phyloP scores from a whole-genome alignment of 2,113 vertebrate genomes.

The Eclectus roratus region DNA sequence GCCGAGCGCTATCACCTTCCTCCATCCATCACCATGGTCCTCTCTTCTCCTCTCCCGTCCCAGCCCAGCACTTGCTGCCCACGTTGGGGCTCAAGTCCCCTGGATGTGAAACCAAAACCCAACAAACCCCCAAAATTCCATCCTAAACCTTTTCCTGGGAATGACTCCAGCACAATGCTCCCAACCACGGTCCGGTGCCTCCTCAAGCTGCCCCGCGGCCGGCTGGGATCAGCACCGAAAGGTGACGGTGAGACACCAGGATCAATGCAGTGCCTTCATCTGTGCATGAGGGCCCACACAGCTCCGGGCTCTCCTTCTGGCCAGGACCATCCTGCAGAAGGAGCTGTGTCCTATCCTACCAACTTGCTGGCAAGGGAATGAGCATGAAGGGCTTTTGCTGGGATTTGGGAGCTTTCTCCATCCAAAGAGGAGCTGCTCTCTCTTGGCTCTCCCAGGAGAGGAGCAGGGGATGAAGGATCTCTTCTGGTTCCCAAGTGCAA shows the following conservation, averaged over 20 bases:
- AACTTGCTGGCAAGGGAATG: rapidly evolving
- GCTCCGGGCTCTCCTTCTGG: not conserved
- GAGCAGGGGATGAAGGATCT: rapidly evolving
- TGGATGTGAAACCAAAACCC: not conserved
- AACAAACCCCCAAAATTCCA: not conserved
- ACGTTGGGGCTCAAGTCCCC: not conserved
- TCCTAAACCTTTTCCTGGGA: not conserved
- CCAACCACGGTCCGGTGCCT: not conserved
- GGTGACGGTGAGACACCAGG: not conserved
- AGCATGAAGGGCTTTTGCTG: not conserved
- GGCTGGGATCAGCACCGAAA: not conserved
- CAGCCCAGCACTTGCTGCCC: not conserved
- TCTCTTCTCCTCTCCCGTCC: not conserved
- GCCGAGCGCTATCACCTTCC: not conserved
- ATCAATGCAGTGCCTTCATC: not conserved
- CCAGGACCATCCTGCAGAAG: rapidly evolving
- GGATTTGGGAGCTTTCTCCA: not conserved
- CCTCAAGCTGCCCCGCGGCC: not conserved
- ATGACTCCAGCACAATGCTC: not conserved
- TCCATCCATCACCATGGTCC: not conserved
- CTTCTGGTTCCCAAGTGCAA: not conserved
- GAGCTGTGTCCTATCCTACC: not conserved
- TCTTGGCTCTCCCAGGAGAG: not conserved
- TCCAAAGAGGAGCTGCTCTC: not conserved
- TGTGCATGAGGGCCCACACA: rapidly evolving